Percentiles rank a stretch among this genome's conserved stretches.
Evolutionary conservation across 2,797 vertebrate species (phyloP).

Genomic region (Pangasius djambal): DNA sequence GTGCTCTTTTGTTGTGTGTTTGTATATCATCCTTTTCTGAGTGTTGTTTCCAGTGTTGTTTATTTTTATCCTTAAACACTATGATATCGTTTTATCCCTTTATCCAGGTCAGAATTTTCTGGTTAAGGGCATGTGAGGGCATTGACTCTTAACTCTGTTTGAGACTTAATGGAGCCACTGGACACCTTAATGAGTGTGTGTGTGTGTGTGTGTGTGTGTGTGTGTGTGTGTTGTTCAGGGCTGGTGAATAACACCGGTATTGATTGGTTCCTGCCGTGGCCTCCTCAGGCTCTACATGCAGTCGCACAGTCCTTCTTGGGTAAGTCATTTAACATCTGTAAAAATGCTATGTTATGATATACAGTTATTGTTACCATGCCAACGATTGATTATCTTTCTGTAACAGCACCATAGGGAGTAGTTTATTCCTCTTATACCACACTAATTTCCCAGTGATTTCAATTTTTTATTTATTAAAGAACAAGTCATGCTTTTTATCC

Average conservation of each 20-base stretch:
- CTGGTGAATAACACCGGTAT: constrained; percentile 97
- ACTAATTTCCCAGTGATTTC: background rate
- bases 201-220: background rate
- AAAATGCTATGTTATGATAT: background rate
- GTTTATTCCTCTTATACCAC: background rate
- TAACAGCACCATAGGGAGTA: background rate
- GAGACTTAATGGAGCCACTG: background rate
- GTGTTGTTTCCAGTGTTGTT: background rate
- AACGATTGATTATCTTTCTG: background rate
- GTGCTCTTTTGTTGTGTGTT: background rate
- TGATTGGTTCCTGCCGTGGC: constrained; percentile 97
- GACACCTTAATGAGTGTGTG: background rate
- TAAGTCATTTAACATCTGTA: constrained; percentile 62
- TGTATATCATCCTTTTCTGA: background rate
- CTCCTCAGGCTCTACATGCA: constrained; percentile 87
- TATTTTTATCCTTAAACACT: background rate
- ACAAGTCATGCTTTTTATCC: too few species aligned
- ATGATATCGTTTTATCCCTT: background rate
- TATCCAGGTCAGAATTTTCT: background rate
- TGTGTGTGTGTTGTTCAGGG: constrained; percentile 72
- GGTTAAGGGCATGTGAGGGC: background rate
- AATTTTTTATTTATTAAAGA: background rate
- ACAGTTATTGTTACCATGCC: background rate
- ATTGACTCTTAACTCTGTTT: background rate
- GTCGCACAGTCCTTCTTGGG: constrained; percentile 91